Base-by-base conservation (phyloP, 2,113 vertebrate genomes). In the Brachypteracias leptosomus region DNA sequence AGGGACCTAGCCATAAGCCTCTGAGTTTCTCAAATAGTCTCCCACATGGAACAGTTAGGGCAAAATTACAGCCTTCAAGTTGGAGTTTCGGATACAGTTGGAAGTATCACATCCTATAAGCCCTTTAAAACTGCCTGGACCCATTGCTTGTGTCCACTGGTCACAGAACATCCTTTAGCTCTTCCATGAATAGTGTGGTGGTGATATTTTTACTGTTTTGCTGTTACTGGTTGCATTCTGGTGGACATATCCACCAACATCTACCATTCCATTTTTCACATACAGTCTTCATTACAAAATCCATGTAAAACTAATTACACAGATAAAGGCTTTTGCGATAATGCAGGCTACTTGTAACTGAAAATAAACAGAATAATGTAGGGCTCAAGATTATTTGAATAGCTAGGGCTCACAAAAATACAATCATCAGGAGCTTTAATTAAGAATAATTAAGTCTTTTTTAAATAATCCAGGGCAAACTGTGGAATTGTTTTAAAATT, bases 241-340 rank as follows among this genome's bases (percentile, higher is more conserved):
- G 36, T 19, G 31, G 31, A 72, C 40, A 49, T 20, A 81, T 57
- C 11, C 42, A 84, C 65, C 21, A 55, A 67, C 24, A 65, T 46
- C 61, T 68, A 73, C 28, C 35, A 52, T 73, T 95, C 36, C 11
- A 28, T 68, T 83, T 90, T 86, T 74, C 79, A 73, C 33, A 4
- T 40, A 42, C 12, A 29, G 10, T 67, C 71, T 83, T 90, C 72
- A 52, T 88, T 86, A 94, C 61, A 84, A 94, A 95, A 90, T 78
- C 82, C 54, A 52, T 49, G 79, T 92, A 75, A 95, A 92, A 74
- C 52, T 91, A 96, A 95, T 96, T 93, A 94, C 11, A 71, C 10
- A 88, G 92, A 97, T 71, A 94, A 93, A 80, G 40, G 44, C 44
- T 86, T 84, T 65, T 87, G 75, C 0, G 3, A 90, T 92, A 96